phyloP scores from a whole-genome alignment of 2,113 vertebrate genomes.

The Lathamus discolor region DNA sequence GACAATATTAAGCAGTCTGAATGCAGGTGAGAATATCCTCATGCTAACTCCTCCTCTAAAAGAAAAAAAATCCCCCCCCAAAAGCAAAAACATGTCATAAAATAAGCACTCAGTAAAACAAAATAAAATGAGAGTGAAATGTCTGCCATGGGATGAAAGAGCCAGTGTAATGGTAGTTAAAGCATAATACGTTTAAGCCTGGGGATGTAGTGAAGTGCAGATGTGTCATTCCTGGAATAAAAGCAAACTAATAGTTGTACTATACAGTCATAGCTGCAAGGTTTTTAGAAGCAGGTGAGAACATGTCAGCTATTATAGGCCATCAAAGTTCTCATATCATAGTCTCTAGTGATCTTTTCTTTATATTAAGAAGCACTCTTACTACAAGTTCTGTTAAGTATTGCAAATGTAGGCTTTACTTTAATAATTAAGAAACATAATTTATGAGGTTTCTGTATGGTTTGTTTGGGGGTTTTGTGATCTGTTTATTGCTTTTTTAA shows the following conservation, averaged over 20 bases:
- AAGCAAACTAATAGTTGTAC: neutral
- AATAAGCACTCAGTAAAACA: neutral
- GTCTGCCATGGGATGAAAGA: neutral
- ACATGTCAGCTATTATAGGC: neutral
- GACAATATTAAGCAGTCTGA: neutral
- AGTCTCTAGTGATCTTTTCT: neutral
- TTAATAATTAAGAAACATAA: neutral
- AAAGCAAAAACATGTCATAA: neutral
- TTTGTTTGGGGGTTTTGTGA: no score
- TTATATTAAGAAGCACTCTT: neutral
- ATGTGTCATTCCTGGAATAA: neutral
- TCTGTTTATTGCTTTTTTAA: neutral
- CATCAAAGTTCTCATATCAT: neutral
- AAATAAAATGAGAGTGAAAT: neutral
- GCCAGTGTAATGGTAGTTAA: neutral
- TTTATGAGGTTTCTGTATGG: neutral
- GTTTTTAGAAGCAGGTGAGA: neutral
- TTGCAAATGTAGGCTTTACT: neutral
- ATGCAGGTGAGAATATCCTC: neutral
- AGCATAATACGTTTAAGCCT: neutral
- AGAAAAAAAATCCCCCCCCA: neutral
- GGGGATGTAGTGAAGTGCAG: neutral
- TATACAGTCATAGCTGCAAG: neutral
- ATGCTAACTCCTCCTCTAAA: neutral
- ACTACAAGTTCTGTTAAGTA: neutral